Percentiles rank a stretch among this genome's conserved stretches.
Conservation (phyloP, 2,113 vertebrate genomes). For the Conger conger region DNA sequence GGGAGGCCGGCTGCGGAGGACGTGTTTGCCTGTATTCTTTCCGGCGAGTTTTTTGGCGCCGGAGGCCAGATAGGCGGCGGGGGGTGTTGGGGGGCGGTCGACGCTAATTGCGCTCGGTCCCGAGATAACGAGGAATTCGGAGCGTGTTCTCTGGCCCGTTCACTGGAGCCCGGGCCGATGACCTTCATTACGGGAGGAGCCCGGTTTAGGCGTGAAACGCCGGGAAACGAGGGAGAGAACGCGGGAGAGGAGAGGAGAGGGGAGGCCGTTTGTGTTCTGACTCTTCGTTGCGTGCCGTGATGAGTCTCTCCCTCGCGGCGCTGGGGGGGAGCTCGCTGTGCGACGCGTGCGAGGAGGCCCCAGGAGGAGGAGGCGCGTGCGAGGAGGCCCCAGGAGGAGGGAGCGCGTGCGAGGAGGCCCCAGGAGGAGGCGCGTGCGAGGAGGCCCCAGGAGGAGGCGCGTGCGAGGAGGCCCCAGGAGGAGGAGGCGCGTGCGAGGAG, state of each 20-base stretch:
- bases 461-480: too few species aligned
- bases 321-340: not conserved
- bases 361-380: too few species aligned
- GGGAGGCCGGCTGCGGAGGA: constrained; percentile 44
- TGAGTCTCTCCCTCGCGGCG: constrained; percentile 24
- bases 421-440: not conserved
- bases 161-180: constrained; percentile 42
- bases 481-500: not conserved
- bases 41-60: constrained; percentile 43
- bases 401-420: not conserved
- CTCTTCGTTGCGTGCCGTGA: constrained; percentile 35
- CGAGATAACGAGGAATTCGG: constrained; percentile 63
- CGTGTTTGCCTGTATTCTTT: constrained; percentile 44
- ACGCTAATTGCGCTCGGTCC: constrained; percentile 39
- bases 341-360: not conserved
- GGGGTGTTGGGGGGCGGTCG: constrained; percentile 37
- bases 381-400: not conserved
- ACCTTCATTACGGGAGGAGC: constrained; percentile 64
- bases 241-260: constrained; percentile 10
- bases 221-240: constrained; percentile 5
- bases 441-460: not conserved
- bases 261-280: constrained; percentile 22
- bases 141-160: constrained; percentile 24
- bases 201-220: constrained; percentile 55
- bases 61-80: not conserved